Conservation (phyloP, 2,113 vertebrate species). For the Tor tambroides region DNA sequence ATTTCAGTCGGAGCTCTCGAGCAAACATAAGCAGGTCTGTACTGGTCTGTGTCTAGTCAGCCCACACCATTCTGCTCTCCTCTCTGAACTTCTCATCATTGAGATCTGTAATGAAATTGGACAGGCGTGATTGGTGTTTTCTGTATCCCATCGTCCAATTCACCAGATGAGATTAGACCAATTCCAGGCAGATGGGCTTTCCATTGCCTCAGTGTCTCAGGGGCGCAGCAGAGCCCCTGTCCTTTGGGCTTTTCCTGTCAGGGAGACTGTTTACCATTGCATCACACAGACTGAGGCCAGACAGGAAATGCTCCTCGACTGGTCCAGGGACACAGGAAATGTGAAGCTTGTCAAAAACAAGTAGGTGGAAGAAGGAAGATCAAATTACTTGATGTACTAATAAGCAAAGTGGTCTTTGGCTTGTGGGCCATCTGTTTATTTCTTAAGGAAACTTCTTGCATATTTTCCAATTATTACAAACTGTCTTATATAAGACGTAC, state of each 20-base stretch:
- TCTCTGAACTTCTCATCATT: constrained; percentile 66
- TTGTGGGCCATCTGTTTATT: constrained; percentile 71
- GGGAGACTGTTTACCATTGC: constrained; percentile 33
- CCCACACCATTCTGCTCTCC: constrained; percentile 37
- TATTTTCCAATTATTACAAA: constrained; percentile 46
- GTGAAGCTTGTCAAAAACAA: constrained; percentile 57
- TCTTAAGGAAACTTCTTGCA: constrained; percentile 65
- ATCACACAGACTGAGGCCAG: constrained; percentile 53
- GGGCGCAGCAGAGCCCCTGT: constrained; percentile 47
- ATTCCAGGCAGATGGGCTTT: constrained; percentile 75
- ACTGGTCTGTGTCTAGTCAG: constrained; percentile 10
- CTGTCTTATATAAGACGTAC: constrained; percentile 56
- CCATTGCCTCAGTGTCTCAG: constrained; percentile 46
- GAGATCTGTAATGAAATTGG: constrained; percentile 64
- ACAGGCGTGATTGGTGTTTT: constrained; percentile 71
- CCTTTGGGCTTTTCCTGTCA: constrained; percentile 64
- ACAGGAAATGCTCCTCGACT: constrained; percentile 66
- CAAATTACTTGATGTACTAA: constrained; percentile 76
- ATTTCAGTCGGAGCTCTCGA: background rate
- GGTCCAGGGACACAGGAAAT: constrained; percentile 60
- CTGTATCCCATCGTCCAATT: constrained; percentile 66
- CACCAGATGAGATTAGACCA: constrained; percentile 74
- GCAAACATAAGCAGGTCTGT: constrained; percentile 35
- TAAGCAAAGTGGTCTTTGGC: constrained; percentile 67
- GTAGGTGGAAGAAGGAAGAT: constrained; percentile 72